These are phyloP conservation scores for Tinea pellionella DNA, from an alignment of 2,888 invertebrate genomes.

Conservation along the genomic window DNA sequence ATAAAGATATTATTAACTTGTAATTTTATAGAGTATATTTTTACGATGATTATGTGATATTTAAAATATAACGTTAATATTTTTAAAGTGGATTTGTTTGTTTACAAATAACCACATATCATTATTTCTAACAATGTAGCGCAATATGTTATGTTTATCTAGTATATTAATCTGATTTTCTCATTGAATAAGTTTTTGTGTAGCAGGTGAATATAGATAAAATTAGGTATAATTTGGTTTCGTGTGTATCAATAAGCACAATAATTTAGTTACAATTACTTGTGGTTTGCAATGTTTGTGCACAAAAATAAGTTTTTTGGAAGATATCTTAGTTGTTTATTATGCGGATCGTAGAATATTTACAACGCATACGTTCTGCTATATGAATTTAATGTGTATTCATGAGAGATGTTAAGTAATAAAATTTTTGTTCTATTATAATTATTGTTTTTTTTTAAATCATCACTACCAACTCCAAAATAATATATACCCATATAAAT, in stretches of 20 bases:
- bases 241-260: neutral
- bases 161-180: conserved; percentile 5
- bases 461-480: too few relatives aligned
- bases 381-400: neutral
- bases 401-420: conserved; percentile 19
- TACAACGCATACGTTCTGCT: neutral
- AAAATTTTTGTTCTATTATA: too few relatives aligned
- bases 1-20: conserved; percentile 42
- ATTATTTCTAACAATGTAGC: conserved; percentile 47
- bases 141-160: conserved; percentile 1
- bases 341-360: neutral
- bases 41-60: conserved; percentile 67
- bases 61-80: conserved; percentile 53
- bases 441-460: too few relatives aligned
- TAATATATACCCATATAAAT: too few relatives aligned
- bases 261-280: neutral
- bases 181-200: neutral
- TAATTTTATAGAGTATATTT: conserved; percentile 38
- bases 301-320: neutral
- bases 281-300: neutral
- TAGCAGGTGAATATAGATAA: neutral
- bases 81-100: conserved; percentile 45
- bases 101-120: conserved; percentile 61
- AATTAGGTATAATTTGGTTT: neutral
- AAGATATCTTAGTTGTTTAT: neutral